These are phyloP conservation scores for Lithophane semibrunnea DNA, from an alignment of 2,888 invertebrate species.

Conservation along the genomic window DNA sequence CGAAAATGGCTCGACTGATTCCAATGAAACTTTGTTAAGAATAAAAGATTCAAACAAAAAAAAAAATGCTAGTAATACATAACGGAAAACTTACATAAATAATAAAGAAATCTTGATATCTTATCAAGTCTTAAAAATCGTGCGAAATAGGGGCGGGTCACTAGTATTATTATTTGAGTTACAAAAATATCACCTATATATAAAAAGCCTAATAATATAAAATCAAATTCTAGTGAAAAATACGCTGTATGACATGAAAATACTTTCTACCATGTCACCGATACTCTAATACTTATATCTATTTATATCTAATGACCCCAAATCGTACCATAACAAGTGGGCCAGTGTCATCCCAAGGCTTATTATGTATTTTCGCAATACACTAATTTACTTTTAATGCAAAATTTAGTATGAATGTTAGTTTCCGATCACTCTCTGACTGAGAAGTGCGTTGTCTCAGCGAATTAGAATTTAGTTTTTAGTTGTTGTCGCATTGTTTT, in stretches of 20 bases:
- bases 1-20: too few relatives aligned
- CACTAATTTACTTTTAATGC: conserved; percentile 74
- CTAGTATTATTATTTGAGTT: not conserved
- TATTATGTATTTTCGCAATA: conserved; percentile 73
- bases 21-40: too few relatives aligned
- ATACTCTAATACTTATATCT: not conserved
- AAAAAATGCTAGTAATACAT: too few relatives aligned
- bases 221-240: not conserved
- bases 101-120: not conserved
- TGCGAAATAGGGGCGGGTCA: too few relatives aligned
- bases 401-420: conserved; percentile 68
- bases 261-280: not conserved
- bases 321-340: conserved; percentile 50
- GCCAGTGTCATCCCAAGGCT: conserved; percentile 73
- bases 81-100: not conserved
- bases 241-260: not conserved
- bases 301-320: conserved; percentile 22
- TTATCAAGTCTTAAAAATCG: not conserved
- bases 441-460: conserved; percentile 61
- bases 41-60: too few relatives aligned
- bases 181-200: not conserved
- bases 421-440: conserved; percentile 70
- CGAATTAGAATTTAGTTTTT: conserved; percentile 4
- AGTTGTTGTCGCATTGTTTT: not conserved
- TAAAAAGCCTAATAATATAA: not conserved